A percentile compares a stretch with the other conserved stretches of the same genome.
phyloP scores from a whole-genome alignment of 1,140 invertebrate species.

The Brachionus angularis region DNA sequence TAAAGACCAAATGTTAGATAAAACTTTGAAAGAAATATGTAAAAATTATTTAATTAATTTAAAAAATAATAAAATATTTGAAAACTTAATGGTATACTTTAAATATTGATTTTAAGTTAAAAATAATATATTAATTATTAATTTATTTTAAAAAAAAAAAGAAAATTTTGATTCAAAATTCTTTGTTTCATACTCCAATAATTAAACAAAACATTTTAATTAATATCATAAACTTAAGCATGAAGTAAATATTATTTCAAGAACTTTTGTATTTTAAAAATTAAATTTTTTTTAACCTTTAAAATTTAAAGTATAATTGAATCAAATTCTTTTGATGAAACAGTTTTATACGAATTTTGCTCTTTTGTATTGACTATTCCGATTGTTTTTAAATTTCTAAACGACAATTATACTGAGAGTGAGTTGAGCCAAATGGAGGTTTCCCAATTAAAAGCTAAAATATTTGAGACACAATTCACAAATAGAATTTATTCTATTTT shows the following conservation, averaged over 20 bases:
- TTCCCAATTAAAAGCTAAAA: not conserved
- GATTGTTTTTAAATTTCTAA: not conserved
- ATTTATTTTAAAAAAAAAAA: not conserved
- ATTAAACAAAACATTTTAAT: not conserved
- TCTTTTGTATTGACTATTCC: not conserved
- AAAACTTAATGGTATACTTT: conserved; percentile 12
- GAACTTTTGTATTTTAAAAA: not conserved
- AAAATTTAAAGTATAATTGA: conserved; percentile 24
- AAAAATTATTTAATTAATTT: conserved; percentile 9
- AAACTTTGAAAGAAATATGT: conserved; percentile 23
- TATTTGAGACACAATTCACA: not conserved
- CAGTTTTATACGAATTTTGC: not conserved
- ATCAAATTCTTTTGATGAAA: not conserved
- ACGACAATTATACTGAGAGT: not conserved
- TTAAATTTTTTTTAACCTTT: not conserved
- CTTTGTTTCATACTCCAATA: not conserved
- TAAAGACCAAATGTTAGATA: conserved; percentile 29
- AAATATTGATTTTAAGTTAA: not conserved
- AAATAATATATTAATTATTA: not conserved
- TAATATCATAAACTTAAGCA: not conserved
- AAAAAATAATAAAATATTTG: not conserved
- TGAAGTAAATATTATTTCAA: not conserved
- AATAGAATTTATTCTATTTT: not conserved
- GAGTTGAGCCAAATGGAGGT: not conserved
- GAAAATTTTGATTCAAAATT: not conserved